Percentiles rank a stretch among this genome's conserved stretches.
Evolutionary conservation across 2,797 vertebrate species (phyloP).

Genomic region (Taenioides sp.): DNA sequence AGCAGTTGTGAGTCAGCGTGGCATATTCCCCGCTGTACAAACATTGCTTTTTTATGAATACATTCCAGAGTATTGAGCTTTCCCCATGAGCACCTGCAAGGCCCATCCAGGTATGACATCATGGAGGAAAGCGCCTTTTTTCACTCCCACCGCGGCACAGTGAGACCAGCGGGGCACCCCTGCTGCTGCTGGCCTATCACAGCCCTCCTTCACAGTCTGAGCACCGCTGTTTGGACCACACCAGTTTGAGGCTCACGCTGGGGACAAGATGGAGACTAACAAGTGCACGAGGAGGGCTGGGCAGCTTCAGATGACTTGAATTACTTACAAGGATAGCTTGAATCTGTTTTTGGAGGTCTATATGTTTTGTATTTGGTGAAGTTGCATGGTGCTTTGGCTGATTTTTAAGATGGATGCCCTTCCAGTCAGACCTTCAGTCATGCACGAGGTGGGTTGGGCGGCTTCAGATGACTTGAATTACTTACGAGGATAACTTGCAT

Average conservation of each 20-base stretch:
- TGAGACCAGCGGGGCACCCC: slow-evolving; percentile 32
- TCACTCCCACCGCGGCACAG: slow-evolving; percentile 29
- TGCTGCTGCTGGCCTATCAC: slow-evolving; percentile 19
- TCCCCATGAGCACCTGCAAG: slow-evolving; percentile 28
- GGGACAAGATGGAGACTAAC: slow-evolving; percentile 49
- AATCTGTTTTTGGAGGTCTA: not conserved
- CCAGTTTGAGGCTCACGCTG: slow-evolving; percentile 51
- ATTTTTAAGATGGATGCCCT: no score
- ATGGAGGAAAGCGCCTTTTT: slow-evolving; percentile 48
- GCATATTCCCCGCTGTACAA: slow-evolving; percentile 1
- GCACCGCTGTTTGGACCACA: slow-evolving; percentile 54
- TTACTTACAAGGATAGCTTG: not conserved
- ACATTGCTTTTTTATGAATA: slow-evolving; percentile 11
- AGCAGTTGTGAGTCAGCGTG: not conserved
- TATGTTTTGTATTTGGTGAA: not conserved
- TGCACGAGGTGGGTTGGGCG: not conserved
- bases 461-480: not conserved
- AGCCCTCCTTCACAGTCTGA: slow-evolving; percentile 56
- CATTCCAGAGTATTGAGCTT: slow-evolving; percentile 10
- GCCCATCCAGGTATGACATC: slow-evolving; percentile 49
- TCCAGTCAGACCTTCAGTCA: no score
- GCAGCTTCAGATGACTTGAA: not conserved
- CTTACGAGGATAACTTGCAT: not conserved
- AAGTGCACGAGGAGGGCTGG: slow-evolving; percentile 1
- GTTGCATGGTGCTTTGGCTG: no score